A percentile compares a stretch with the other conserved stretches of the same genome.
Evolutionary conservation across 2,113 vertebrate genomes (phyloP).

Genomic region (Siphamia tubifer): DNA sequence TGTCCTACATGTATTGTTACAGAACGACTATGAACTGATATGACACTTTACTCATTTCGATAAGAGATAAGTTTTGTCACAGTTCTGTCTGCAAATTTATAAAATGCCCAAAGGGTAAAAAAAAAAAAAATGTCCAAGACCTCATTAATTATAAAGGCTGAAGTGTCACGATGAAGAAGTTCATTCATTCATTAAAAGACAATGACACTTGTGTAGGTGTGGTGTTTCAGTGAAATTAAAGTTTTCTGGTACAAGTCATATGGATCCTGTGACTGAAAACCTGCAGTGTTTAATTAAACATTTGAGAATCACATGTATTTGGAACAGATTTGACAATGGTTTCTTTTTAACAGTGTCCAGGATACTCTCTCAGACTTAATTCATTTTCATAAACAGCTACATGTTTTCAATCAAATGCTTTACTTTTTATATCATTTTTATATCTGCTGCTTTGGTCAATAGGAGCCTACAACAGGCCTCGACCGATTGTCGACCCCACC

Average conservation of each 20-base stretch:
- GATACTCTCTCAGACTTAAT: neutral
- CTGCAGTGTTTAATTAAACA: constrained; percentile 39
- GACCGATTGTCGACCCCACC: no score
- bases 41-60: neutral
- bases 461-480: no score
- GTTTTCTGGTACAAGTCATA: constrained; percentile 22
- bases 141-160: constrained; percentile 31
- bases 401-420: neutral
- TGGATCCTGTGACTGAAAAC: constrained; percentile 14
- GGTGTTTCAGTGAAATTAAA: constrained; percentile 42
- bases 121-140: neutral
- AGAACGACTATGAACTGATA: neutral
- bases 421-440: neutral
- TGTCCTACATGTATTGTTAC: neutral
- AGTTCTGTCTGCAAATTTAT: neutral
- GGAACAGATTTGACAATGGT: constrained; percentile 12
- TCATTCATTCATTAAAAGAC: constrained; percentile 28
- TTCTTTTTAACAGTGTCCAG: neutral
- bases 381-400: neutral
- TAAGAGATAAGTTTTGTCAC: neutral
- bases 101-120: neutral
- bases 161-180: constrained; percentile 20
- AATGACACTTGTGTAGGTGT: constrained; percentile 6
- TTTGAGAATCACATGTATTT: constrained; percentile 17
- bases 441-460: neutral